Base-by-base conservation (phyloP, 2,888 invertebrate species). In the Euplexia lucipara region DNA sequence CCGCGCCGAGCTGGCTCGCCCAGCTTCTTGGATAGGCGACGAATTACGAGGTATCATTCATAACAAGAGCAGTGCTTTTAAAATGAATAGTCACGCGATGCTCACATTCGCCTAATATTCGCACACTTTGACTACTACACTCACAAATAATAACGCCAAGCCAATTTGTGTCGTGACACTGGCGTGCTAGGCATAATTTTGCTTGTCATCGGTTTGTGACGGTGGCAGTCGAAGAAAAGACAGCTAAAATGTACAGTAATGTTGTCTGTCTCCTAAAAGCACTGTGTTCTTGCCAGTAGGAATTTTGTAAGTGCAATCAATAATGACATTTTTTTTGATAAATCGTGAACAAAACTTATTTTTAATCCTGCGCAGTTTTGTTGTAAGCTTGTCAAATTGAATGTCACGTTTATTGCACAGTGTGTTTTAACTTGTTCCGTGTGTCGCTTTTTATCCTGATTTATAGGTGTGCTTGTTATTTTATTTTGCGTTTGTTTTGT, bases 1-100 rank as follows among this genome's bases (percentile, higher is more conserved):
- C 98, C 99, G 54, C 96, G 99, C 63, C 96, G 99, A 70, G 97
- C 98, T 82, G 99, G 99, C 45, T 99, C 99, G 63, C 99, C 99
- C 20, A 98, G 98, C 92, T 99, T 99, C 94, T 95, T 99, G 71
- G 99, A 99, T 92, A 96, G 98, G 83, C 96, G 99, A 66, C 96
- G 99, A 82, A 99, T 99, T 86, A 99, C 99, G 83, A 99, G 99
- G 99, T 99, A 74, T 65, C 54, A 41, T 14, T 39, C 2, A 47
- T 9, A 7, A 39, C 58, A 77, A 60, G 54, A 62, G 53, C 78
- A 59, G 39, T 63, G 75, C 62, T 75, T 75, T 73, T 62, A 59
- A 26, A 34, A 26, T 22, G 1, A 26, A 16, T 16, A 26, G 39
- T 44, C 37, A 8, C 34, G 22, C n/a, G 8, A 49, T 41, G 52